Base-by-base conservation (phyloP, 1,140 invertebrate genomes). In the Drosophila gunungcola region DNA sequence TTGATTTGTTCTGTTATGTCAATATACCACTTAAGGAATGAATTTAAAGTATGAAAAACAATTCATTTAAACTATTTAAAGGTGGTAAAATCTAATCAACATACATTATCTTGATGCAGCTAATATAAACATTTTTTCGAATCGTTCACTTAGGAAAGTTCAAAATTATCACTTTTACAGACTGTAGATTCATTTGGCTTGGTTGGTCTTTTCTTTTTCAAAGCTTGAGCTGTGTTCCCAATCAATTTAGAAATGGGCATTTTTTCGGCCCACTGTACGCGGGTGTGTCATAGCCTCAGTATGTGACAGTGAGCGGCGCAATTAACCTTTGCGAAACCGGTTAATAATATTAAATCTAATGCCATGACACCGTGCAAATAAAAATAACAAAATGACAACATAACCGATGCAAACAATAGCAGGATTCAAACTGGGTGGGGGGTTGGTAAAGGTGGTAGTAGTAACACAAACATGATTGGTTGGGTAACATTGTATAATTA, bases 271-370 rank as follows among this genome's bases (percentile, higher is more conserved):
- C 64, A 69, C 49, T 70, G 43, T 68, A 34, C 13, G 36, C 43
- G 62, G 41, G 27, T 72, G 68, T 69, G 68, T 72, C 68, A 72
- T 57, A 48, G 34, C 36, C 5, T 36, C 2, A 2, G 12, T 72
- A 29, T 42, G 27, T 41, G 25, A n/a, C 27, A 16, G 36, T 27
- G 34, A 38, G 13, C 52, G 39, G 70, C 69, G 56, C 55, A 73
- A 55, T 73, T 73, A 53, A 62, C 69, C 70, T 72, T 53, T 61
- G 46, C 68, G 64, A 78, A 77, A 77, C 74, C 74, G 55, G 74
- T 76, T 75, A 41, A 65, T 52, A 53, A 57, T 46, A 52, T 51
- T 1, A 56, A 56, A 63, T 64, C 34, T 38, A 51, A 39, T 57
- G 41, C 52, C 52, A 11, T 54, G 72, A 73, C 46, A 74, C 52